Evolutionary conservation across 2,113 vertebrate genomes (phyloP).

Genomic region (Gila orcuttii): DNA sequence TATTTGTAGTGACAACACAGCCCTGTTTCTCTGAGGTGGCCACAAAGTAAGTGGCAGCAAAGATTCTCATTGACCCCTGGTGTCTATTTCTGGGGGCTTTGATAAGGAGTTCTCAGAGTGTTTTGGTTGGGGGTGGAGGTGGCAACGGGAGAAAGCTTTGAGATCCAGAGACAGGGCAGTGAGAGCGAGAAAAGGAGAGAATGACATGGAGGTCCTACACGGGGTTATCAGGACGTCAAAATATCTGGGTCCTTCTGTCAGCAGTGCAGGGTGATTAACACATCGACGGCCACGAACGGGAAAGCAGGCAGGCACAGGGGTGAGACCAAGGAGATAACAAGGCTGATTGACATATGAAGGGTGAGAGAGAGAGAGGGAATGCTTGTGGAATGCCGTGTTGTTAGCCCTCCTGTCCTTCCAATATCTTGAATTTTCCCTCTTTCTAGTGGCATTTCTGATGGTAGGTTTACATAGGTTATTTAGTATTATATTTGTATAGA

Average conservation of each 20-base stretch:
- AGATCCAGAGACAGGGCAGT: constrained; percentile 50
- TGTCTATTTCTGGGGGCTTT: constrained; percentile 61
- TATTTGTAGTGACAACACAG: not conserved
- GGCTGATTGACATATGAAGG: constrained; percentile 67
- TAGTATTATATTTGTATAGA: not conserved
- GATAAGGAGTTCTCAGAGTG: constrained; percentile 58
- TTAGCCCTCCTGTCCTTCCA: constrained; percentile 24
- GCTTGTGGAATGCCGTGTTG: constrained; percentile 58
- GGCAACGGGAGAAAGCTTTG: constrained; percentile 51
- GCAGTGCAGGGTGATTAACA: constrained; percentile 69
- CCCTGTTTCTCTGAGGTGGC: constrained; percentile 43
- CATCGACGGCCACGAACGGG: constrained; percentile 58
- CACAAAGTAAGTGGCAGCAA: constrained; percentile 43
- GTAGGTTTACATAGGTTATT: not conserved
- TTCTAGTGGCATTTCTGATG: constrained; percentile 58
- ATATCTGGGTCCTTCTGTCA: constrained; percentile 75
- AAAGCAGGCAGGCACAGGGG: constrained; percentile 57
- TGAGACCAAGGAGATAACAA: constrained; percentile 67
- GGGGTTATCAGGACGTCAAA: constrained; percentile 73
- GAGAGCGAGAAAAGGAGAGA: constrained; percentile 55
- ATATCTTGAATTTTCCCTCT: constrained; percentile 45
- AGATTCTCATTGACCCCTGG: constrained; percentile 52
- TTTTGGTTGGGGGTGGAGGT: constrained; percentile 54
- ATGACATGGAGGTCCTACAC: constrained; percentile 51
- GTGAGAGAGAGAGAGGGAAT: constrained; percentile 54